Conservation (phyloP, 1,140 invertebrate species). For the Halyomorpha halys region DNA sequence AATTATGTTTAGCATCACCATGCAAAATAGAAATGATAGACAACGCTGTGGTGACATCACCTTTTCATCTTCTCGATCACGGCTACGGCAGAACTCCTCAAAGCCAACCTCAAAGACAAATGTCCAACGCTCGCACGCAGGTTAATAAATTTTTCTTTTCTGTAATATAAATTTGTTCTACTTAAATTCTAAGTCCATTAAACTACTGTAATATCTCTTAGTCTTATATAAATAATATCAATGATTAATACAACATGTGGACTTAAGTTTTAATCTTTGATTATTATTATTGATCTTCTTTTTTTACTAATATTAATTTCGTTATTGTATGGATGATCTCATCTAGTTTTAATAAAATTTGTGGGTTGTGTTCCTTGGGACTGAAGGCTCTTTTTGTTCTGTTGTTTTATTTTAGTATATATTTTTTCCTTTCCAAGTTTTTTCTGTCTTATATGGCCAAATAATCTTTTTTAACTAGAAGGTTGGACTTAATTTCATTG, state of each 20-base stretch:
- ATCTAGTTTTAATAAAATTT: too few species aligned
- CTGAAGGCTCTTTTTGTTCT: neutral
- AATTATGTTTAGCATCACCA: conserved; percentile 10
- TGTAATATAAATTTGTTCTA: neutral
- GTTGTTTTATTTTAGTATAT: too few species aligned
- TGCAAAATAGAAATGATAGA: conserved; percentile 19
- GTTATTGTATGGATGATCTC: too few species aligned
- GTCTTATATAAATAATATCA: neutral
- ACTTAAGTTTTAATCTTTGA: neutral
- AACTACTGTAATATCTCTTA: neutral
- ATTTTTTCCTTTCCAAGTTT: too few species aligned
- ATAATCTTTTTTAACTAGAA: too few species aligned
- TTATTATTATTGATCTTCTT: neutral
- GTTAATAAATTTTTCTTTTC: conserved; percentile 34
- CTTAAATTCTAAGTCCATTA: neutral
- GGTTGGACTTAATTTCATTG: too few species aligned
- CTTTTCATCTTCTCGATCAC: conserved; percentile 70
- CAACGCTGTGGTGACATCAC: conserved; percentile 36
- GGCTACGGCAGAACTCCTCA: conserved; percentile 71
- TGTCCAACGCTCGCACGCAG: conserved; percentile 41
- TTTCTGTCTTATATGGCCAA: too few species aligned
- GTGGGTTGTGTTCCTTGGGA: neutral
- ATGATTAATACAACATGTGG: neutral
- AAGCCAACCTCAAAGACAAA: conserved; percentile 50
- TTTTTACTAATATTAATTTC: neutral